Conservation (phyloP, 2,113 vertebrate genomes). For the Gobio gobio region DNA sequence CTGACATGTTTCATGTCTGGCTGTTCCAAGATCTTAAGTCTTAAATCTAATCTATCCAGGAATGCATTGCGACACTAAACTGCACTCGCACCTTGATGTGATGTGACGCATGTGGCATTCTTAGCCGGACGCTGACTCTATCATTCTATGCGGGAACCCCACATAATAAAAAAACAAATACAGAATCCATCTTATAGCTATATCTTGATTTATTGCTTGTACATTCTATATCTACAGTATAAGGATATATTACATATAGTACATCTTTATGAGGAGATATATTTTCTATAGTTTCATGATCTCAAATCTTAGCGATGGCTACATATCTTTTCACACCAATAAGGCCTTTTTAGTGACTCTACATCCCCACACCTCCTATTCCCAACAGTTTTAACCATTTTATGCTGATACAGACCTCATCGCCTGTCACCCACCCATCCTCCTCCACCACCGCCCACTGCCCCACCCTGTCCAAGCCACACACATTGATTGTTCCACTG, state of each 20-base stretch:
- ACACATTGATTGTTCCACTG: constrained; percentile 57
- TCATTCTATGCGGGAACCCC: not conserved
- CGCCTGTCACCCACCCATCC: constrained; percentile 6
- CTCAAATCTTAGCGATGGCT: not conserved
- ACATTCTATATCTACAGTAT: not conserved
- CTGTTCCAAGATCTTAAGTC: constrained; percentile 18
- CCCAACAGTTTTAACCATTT: not conserved
- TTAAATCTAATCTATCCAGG: constrained; percentile 50
- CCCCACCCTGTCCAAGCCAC: constrained; percentile 61
- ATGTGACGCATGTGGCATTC: constrained; percentile 35
- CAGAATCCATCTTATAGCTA: not conserved
- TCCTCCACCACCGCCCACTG: constrained; percentile 33
- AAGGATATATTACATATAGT: not conserved
- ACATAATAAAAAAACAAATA: not conserved
- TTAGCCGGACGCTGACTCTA: not conserved
- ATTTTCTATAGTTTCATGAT: not conserved
- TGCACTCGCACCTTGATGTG: not conserved
- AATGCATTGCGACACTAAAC: constrained; percentile 44
- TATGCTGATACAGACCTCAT: constrained; percentile 6
- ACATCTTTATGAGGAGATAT: not conserved
- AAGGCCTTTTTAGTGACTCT: not conserved
- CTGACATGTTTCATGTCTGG: constrained; percentile 22
- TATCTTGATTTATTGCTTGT: not conserved
- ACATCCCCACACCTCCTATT: constrained; percentile 5
- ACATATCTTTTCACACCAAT: not conserved